Evolutionary conservation across 2,797 vertebrate species (phyloP), one percentile per base, ranked within the genome.

Genomic region (Distichodus sexfasciatus): DNA sequence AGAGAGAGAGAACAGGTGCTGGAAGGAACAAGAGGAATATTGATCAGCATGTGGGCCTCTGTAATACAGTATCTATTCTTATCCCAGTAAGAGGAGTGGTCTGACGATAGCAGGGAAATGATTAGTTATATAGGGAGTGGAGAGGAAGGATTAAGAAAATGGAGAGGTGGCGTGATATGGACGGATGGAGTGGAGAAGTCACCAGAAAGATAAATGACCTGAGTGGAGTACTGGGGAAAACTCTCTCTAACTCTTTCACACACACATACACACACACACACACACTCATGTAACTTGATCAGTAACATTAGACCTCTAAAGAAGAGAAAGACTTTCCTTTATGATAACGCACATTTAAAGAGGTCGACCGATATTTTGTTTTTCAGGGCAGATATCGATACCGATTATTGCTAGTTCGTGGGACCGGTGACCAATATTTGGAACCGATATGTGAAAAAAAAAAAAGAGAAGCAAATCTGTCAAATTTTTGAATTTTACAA

Each of bases 21-120:
- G 67, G 62, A 69, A 61, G 57, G 47, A 60, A 46, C 55, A 55
- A 55, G 38, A 48, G 29, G 21, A 43, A 41, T 70, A 75, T 75
- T 44, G 67, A 75, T 75, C 57, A 62, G 67, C n/a, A n/a, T n/a
- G n/a, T n/a, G n/a, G 14, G 47, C 57, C 62, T 69, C 69, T 59
- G 69, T 68, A 68, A 74, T 58, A 55, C 65, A 41, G 58, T 47
- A 12, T 66, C 73, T 75, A 71, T 75, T 75, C 73, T 75, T 71
- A 71, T 41, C 55, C 67, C 11, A 12, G 61, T 70, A 66, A 64
- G 68, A 60, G 53, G 47, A 66, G 62, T 66, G n/a, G 61, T 40
- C 40, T 58, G 36, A 57, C 59, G 51, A 72, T 19, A 51, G 53
- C 26, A 50, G 36, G 53, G 26, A 59, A 51, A 66, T 60, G 54